These are phyloP conservation scores for Habroteleia sp. DNA, from an alignment of 2,888 invertebrate species.

Conservation along the genomic window DNA sequence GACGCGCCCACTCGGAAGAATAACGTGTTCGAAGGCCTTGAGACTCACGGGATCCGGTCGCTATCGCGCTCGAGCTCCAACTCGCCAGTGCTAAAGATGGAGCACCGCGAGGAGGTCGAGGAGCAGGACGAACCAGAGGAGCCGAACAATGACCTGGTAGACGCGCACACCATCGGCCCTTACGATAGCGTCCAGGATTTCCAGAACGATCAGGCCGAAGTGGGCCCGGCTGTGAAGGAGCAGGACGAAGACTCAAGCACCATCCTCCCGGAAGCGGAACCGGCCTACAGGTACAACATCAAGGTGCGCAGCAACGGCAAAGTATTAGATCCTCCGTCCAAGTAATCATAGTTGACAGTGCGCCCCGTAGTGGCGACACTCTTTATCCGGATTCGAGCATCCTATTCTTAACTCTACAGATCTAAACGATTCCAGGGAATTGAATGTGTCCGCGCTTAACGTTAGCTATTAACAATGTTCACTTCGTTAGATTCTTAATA, in stretches of 20 bases:
- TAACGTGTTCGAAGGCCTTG: slow-evolving; percentile 75
- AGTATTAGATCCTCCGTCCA: slow-evolving; percentile 80
- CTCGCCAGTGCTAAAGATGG: slow-evolving; percentile 67
- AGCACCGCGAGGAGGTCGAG: slow-evolving; percentile 69
- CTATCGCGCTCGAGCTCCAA: slow-evolving; percentile 62
- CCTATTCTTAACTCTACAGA: slow-evolving; percentile 6
- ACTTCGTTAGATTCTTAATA: neutral
- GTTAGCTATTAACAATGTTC: neutral
- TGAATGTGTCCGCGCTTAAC: neutral
- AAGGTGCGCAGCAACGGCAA: slow-evolving; percentile 80
- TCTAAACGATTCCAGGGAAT: neutral
- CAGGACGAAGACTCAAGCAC: slow-evolving; percentile 79
- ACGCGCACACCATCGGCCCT: slow-evolving; percentile 83
- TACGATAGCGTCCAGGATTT: slow-evolving; percentile 83
- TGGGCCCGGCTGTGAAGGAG: slow-evolving; percentile 71
- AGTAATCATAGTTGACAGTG: slow-evolving; percentile 70
- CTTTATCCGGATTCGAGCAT: slow-evolving; percentile 20
- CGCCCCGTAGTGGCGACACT: slow-evolving; percentile 51
- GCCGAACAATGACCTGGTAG: slow-evolving; percentile 72
- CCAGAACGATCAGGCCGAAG: slow-evolving; percentile 80
- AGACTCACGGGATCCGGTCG: slow-evolving; percentile 76
- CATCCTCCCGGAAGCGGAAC: slow-evolving; percentile 77
- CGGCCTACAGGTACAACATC: slow-evolving; percentile 79
- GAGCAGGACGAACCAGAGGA: slow-evolving; percentile 68
- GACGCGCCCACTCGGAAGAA: slow-evolving; percentile 80